Evolutionary conservation across 2,113 vertebrate genomes (phyloP), one percentile per base, ranked within the genome.

Genomic region (Dasyurus viverrinus): DNA sequence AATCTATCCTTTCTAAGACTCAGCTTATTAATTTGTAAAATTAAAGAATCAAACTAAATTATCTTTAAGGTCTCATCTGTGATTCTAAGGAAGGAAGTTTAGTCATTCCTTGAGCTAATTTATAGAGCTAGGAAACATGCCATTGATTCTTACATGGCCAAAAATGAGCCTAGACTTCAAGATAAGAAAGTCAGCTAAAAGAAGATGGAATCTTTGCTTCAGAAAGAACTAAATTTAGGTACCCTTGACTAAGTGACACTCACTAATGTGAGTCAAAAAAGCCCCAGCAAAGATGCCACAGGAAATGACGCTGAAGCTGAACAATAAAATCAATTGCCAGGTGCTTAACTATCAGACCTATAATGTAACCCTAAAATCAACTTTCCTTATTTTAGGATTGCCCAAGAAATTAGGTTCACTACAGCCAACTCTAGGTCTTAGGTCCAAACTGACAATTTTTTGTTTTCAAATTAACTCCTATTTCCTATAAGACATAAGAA

Each of bases 91-190:
- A 36, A 42, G n/a, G 16, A 84, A 42, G 68, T 84, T 84, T n/a
- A 84, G 68, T 84, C 68, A 84, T 84, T 84, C 54, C 89, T 91
- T 46, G 50, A 89, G 53, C 48, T 91, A 95, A 93, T 95, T 94
- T 50, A 54, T 5, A 48, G 46, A 90, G 91, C 50, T 7, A 54
- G 84, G 57, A 92, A 94, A 54, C 48, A n/a, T 8, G 6, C 90
- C 68, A 84, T 84, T 42, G n/a, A 84, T n/a, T 84, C 68, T 84
- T n/a, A 36, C 19, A 19, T 84, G 19, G 68, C n/a, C 68, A 84
- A 84, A 84, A 84, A 42, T 84, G 36, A 84, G n/a, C 68, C 68
- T 42, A 84, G 68, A 84, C 36, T 42, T 84, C n/a, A 53, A 89
- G 53, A n/a, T 10, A 53, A 55, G 76, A 68, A 23, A 46, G 54